These are phyloP conservation scores for Drosophila trapezifrons DNA, from an alignment of 1,140 invertebrate genomes.

Conservation along the genomic window DNA sequence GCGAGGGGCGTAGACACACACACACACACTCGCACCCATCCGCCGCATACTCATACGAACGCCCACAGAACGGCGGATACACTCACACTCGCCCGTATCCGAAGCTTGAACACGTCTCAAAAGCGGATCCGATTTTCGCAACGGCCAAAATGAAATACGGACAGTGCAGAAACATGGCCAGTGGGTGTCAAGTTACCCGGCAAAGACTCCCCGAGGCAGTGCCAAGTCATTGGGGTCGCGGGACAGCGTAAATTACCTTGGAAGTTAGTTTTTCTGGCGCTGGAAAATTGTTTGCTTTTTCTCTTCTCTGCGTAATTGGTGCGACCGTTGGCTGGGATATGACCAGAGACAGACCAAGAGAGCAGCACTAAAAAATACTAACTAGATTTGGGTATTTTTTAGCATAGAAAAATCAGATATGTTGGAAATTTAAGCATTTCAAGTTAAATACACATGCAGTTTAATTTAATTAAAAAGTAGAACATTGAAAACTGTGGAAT, in stretches of 20 bases:
- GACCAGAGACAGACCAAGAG: neutral
- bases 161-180: neutral
- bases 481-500: no score
- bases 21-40: neutral
- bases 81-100: slow-evolving; percentile 26
- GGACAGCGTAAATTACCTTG: slow-evolving; percentile 28
- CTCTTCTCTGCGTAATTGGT: slow-evolving; percentile 37
- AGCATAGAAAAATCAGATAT: no score
- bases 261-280: slow-evolving; percentile 39
- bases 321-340: slow-evolving; percentile 13
- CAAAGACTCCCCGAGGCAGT: neutral
- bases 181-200: no score
- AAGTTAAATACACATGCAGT: no score
- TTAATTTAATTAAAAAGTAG: no score
- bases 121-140: neutral
- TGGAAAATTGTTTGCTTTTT: slow-evolving; percentile 47
- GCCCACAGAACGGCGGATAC: slow-evolving; percentile 11
- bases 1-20: slow-evolving; percentile 38
- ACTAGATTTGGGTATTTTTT: no score
- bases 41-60: slow-evolving; percentile 20
- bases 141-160: neutral
- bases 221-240: neutral
- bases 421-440: no score
- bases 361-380: neutral
- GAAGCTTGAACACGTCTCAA: slow-evolving; percentile 51